phyloP scores from a whole-genome alignment of 30 jellyfish, hydroid and myxozoan genomes.

The Cassiopea xamachana region DNA sequence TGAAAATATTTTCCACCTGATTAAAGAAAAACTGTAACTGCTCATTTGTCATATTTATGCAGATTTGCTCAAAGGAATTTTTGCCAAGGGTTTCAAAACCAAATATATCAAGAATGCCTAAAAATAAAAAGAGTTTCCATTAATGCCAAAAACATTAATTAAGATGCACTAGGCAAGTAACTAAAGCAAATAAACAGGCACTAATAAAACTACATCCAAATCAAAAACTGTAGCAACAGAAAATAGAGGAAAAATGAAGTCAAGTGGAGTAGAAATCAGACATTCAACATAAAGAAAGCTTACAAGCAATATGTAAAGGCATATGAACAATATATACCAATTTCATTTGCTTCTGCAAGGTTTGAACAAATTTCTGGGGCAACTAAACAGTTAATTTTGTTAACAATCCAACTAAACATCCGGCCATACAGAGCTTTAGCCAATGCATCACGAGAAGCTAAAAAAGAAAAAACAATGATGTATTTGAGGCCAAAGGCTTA shows the following conservation, averaged over 20 bases:
- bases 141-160: no score
- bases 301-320: not conserved
- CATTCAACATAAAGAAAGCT: not conserved
- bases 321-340: constrained; percentile 9
- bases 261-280: not conserved
- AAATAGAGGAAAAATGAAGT: not conserved
- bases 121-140: not conserved
- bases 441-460: constrained; percentile 72
- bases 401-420: constrained; percentile 75
- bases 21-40: constrained; percentile 68
- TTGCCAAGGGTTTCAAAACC: constrained; percentile 75
- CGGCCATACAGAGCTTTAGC: constrained; percentile 76
- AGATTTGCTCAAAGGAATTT: constrained; percentile 71
- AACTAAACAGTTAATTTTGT: constrained; percentile 57
- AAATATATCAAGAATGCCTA: constrained; percentile 76
- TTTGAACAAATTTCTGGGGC: constrained; percentile 35
- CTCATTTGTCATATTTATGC: constrained; percentile 84
- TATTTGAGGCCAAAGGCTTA: not conserved
- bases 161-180: no score
- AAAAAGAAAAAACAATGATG: not conserved
- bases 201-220: not conserved
- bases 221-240: not conserved
- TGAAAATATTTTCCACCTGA: constrained; percentile 8
- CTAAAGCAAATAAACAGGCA: not conserved
- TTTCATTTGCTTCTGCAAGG: constrained; percentile 28